Evolutionary conservation across 2,888 invertebrate genomes (phyloP), one percentile per base, ranked within the genome.

Genomic region (Sturmia bella): DNA sequence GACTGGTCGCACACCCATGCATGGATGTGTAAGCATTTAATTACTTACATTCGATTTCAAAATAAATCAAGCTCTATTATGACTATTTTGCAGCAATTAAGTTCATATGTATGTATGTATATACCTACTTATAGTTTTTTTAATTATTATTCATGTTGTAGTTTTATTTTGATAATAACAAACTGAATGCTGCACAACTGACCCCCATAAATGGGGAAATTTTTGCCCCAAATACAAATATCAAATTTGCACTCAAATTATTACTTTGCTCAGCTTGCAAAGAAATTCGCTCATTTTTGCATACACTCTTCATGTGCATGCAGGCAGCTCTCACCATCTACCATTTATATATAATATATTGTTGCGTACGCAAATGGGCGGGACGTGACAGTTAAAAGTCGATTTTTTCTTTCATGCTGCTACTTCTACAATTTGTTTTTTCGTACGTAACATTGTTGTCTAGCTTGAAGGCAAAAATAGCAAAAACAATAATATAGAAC

Each of bases 311-410:
- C 32, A 52, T 56, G 83, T 85, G 43, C n/a, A n/a, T n/a, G n/a
- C n/a, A n/a, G n/a, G n/a, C 80, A 45, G 11, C 64, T 75, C 66
- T 59, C 56, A 50, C 39, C 32, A 66, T 50, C 52, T 56, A 76
- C 13, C 80, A 72, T 68, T 74, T 68, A 69, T 63, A 64, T 68
- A 69, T 63, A 64, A 78, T 78, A 82, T 82, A 82, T 61, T 74
- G 74, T 75, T 79, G 83, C 76, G 74, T 86, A 88, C 88, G 90
- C 90, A 91, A 91, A 91, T 91, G 91, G 91, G 91, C 91, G 91
- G 91, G 91, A 91, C 91, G 91, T 91, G 91, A 91, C 91, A 89
- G 88, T 88, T 89, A 88, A 73, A 73, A 43, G 21, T 52, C 5
- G 32, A 43, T 59, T 68, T 57, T 59, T 50, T 85, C 72, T 84